Evolutionary conservation across 2,888 invertebrate species (phyloP).

Genomic region (Orthonevra nobilis): DNA sequence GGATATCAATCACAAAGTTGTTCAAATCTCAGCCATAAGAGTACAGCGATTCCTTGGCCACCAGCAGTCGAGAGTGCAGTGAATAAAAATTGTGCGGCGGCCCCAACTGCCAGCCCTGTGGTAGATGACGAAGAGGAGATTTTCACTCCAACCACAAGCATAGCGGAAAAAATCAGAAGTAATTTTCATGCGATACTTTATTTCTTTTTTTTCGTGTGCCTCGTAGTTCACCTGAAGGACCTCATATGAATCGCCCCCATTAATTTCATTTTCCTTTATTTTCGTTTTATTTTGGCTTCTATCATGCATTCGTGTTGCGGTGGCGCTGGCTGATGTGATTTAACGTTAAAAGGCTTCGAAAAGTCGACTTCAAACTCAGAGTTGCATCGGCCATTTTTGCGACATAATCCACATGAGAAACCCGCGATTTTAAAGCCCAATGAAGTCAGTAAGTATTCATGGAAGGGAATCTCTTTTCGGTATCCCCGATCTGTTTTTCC

Average conservation of each 20-base stretch:
- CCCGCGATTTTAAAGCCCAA: conserved; percentile 83
- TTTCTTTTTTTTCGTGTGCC: not conserved
- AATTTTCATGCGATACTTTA: conserved; percentile 68
- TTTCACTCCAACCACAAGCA: conserved; percentile 74
- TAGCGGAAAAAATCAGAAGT: conserved; percentile 79
- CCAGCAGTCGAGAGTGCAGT: conserved; percentile 69
- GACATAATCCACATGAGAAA: conserved; percentile 78
- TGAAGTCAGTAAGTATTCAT: conserved; percentile 82
- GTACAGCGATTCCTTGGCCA: conserved; percentile 71
- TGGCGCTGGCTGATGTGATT: not conserved
- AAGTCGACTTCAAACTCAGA: conserved; percentile 78
- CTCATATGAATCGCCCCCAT: conserved; percentile 36
- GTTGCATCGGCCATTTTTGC: conserved; percentile 75
- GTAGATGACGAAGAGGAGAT: conserved; percentile 56
- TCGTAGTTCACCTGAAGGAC: conserved; percentile 6
- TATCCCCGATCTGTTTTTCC: too few relatives aligned
- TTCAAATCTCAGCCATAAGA: conserved; percentile 79
- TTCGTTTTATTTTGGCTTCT: conserved; percentile 28
- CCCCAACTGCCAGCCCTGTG: conserved; percentile 10
- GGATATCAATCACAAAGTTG: conserved; percentile 83
- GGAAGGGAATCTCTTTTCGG: conserved; percentile 4
- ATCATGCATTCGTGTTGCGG: conserved; percentile 16
- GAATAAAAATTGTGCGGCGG: too few relatives aligned
- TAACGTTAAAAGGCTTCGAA: conserved; percentile 75
- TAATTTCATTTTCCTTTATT: conserved; percentile 42